Conservation (phyloP, 2,888 invertebrate species). For the Apamea crenata region DNA sequence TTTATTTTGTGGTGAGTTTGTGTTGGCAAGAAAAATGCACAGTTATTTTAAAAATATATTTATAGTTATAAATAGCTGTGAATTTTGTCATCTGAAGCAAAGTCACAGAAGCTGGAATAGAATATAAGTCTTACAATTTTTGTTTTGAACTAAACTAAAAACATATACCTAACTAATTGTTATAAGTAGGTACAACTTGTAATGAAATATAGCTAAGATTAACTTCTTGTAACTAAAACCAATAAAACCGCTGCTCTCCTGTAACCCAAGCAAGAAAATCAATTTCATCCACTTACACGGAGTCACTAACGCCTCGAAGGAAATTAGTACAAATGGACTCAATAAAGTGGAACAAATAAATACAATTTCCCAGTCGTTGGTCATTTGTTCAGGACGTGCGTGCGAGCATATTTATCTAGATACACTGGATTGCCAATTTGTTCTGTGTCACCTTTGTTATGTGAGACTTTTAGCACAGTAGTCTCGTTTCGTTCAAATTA, state of each 20-base stretch:
- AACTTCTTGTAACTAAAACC: conserved; percentile 1
- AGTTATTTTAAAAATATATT: neutral
- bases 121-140: neutral
- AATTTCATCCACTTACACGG: conserved; percentile 52
- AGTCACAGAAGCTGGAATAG: neutral
- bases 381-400: conserved; percentile 65
- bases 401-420: conserved; percentile 60
- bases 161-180: neutral
- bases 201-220: conserved; percentile 7
- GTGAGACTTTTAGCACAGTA: conserved; percentile 17
- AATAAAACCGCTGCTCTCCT: conserved; percentile 16
- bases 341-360: conserved; percentile 66
- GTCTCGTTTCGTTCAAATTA: conserved; percentile 16
- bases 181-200: neutral
- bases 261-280: conserved; percentile 42
- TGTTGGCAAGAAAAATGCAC: neutral
- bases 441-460: conserved; percentile 34
- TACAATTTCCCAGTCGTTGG: conserved; percentile 56
- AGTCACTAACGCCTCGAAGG: conserved; percentile 47
- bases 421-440: conserved; percentile 52
- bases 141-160: too few species aligned
- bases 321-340: conserved; percentile 68
- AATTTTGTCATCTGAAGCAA: neutral
- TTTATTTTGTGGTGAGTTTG: conserved; percentile 31
- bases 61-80: neutral